A percentile compares a stretch with the other conserved stretches of the same genome.
Conservation (phyloP, 2,113 vertebrate species). For the Callopanchax toddi region DNA sequence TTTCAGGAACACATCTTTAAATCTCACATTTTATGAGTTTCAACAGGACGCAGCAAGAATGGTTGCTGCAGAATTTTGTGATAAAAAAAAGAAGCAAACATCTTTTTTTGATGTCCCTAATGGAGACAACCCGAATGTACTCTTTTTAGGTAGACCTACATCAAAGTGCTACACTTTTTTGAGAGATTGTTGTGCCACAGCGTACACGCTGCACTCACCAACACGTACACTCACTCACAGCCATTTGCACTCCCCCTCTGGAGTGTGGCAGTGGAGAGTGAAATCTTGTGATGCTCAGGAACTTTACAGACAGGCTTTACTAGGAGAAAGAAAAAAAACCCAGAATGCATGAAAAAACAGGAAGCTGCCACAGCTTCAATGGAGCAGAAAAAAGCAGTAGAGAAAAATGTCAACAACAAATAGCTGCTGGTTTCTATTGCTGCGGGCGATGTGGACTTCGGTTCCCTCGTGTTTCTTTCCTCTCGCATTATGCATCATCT, state of each 20-base stretch:
- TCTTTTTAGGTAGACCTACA: conserved; percentile 40
- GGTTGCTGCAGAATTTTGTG: conserved; percentile 46
- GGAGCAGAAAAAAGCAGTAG: conserved; percentile 66
- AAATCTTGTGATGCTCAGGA: conserved; percentile 55
- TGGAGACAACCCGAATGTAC: conserved; percentile 39
- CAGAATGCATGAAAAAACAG: conserved; percentile 62
- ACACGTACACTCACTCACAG: conserved; percentile 15
- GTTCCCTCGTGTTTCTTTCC: conserved; percentile 63
- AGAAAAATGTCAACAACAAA: conserved; percentile 77
- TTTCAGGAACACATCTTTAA: conserved; percentile 10
- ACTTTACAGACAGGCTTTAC: conserved; percentile 45
- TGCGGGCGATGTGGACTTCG: conserved; percentile 65
- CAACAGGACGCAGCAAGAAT: conserved; percentile 16
- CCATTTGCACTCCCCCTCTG: conserved; percentile 17
- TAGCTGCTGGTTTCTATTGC: conserved; percentile 72
- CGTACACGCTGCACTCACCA: conserved; percentile 25
- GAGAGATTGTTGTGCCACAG: conserved; percentile 15
- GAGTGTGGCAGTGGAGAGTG: conserved; percentile 47
- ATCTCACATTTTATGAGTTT: conserved; percentile 11
- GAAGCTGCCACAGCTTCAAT: conserved; percentile 57
- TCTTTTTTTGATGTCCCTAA: conserved; percentile 39
- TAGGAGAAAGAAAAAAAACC: conserved; percentile 38
- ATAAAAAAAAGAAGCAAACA: conserved; percentile 32
- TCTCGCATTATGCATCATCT: conserved; percentile 69
- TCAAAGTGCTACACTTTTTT: conserved; percentile 50